phyloP scores from a whole-genome alignment of 1,140 invertebrate genomes.

The Ceratosolen solmsi region DNA sequence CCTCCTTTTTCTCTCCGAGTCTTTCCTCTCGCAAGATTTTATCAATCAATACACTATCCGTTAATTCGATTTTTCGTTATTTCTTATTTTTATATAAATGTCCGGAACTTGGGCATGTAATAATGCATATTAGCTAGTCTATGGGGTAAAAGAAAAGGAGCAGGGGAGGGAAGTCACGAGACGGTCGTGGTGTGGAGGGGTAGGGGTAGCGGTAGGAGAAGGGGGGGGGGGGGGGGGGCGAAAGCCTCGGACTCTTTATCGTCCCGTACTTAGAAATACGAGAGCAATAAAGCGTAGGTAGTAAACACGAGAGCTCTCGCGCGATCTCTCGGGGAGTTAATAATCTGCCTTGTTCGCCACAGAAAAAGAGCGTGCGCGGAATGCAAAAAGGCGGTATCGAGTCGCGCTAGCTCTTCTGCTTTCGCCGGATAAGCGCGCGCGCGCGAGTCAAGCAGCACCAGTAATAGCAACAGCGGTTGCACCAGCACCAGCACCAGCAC shows the following conservation, averaged over 20 bases:
- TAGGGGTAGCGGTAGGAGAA: not conserved
- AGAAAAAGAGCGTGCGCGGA: conserved; percentile 38
- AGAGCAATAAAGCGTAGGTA: conserved; percentile 50
- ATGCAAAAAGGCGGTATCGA: conserved; percentile 49
- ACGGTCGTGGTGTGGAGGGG: not conserved
- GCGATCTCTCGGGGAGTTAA: conserved; percentile 37
- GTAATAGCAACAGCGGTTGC: not conserved
- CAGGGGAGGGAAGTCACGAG: not conserved
- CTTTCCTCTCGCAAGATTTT: not conserved
- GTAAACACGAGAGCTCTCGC: conserved; percentile 46
- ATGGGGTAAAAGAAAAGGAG: not conserved
- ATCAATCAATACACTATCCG: not conserved
- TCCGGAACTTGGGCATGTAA: not conserved
- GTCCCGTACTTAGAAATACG: conserved; percentile 46
- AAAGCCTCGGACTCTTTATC: conserved; percentile 26
- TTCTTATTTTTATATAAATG: too few relatives aligned
- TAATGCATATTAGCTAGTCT: not conserved
- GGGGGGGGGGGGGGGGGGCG: too few relatives aligned
- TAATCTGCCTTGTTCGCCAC: conserved; percentile 46
- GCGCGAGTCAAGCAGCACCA: not conserved
- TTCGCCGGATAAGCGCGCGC: conserved; percentile 1
- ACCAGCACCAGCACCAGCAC: too few relatives aligned
- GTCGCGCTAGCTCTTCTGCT: conserved; percentile 24
- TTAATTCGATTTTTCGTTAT: not conserved
- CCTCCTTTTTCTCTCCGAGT: not conserved